Evolutionary conservation across 2,888 invertebrate genomes (phyloP).

Genomic region (Lasioglossum leucozonium): DNA sequence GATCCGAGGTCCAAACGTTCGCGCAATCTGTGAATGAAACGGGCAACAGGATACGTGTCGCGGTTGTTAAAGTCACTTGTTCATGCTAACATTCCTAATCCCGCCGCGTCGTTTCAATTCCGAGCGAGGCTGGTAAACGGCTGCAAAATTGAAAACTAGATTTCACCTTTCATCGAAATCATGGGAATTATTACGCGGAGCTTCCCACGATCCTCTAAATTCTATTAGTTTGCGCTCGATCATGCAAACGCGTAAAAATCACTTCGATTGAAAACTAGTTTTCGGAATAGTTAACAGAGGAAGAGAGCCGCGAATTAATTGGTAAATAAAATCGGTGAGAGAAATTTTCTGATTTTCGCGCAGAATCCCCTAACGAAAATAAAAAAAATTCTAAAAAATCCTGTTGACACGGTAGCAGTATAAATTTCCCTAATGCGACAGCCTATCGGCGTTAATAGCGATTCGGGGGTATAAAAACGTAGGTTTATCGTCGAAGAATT

Average conservation of each 20-base stretch:
- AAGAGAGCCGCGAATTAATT: too few relatives aligned
- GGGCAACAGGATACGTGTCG: slow-evolving; percentile 23
- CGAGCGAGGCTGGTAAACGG: too few relatives aligned
- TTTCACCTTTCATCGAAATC: background rate
- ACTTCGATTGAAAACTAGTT: background rate
- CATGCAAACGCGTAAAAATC: too few relatives aligned
- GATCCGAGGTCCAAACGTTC: slow-evolving; percentile 37
- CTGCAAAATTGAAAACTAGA: too few relatives aligned
- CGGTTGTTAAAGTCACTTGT: slow-evolving; percentile 15
- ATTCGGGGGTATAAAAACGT: background rate
- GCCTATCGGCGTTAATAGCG: background rate
- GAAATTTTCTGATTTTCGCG: background rate
- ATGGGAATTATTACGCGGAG: too few relatives aligned
- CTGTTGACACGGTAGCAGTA: background rate
- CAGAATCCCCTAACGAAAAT: background rate
- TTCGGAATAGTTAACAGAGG: background rate
- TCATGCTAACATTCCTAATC: slow-evolving; percentile 2
- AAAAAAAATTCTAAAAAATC: background rate
- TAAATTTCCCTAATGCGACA: background rate
- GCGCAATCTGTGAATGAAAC: slow-evolving; percentile 24
- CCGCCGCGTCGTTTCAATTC: background rate
- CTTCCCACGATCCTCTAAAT: background rate
- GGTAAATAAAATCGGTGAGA: too few relatives aligned
- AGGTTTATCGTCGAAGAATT: background rate
- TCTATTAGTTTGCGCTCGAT: too few relatives aligned